phyloP scores from a whole-genome alignment of 1,140 invertebrate species.

The Chionoecetes opilio region DNA sequence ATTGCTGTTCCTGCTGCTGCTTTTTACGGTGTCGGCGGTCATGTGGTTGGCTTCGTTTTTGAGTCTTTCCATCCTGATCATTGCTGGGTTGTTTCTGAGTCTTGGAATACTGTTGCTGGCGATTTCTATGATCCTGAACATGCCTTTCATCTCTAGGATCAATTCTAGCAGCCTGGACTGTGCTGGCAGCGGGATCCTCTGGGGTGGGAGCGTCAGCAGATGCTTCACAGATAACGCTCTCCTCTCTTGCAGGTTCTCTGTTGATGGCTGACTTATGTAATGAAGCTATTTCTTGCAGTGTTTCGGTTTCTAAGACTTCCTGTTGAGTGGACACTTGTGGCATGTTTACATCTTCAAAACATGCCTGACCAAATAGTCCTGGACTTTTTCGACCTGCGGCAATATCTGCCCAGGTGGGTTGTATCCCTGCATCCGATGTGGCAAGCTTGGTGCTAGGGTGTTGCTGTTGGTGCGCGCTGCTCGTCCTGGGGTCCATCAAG shows the following conservation, averaged over 20 bases:
- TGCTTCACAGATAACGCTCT: not conserved
- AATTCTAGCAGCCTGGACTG: slow-evolving; percentile 4
- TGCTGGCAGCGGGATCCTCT: slow-evolving; percentile 1
- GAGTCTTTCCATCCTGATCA: slow-evolving; percentile 67
- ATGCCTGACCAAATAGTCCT: slow-evolving; percentile 64
- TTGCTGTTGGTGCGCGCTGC: slow-evolving; percentile 39
- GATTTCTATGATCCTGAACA: slow-evolving; percentile 63
- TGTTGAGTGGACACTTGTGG: slow-evolving; percentile 50
- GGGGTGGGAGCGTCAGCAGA: not conserved
- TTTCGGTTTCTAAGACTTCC: slow-evolving; percentile 29
- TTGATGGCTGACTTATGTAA: slow-evolving; percentile 61
- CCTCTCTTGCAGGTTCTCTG: slow-evolving; percentile 52
- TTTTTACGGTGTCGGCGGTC: slow-evolving; percentile 70
- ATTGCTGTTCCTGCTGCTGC: slow-evolving; percentile 53
- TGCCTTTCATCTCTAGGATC: slow-evolving; percentile 63
- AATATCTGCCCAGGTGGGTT: slow-evolving; percentile 79
- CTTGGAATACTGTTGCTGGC: slow-evolving; percentile 72
- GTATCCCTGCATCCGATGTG: slow-evolving; percentile 56
- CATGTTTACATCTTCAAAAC: slow-evolving; percentile 34
- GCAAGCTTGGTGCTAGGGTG: not conserved
- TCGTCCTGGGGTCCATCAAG: slow-evolving; percentile 41
- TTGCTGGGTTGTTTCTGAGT: slow-evolving; percentile 51
- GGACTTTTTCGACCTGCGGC: slow-evolving; percentile 81
- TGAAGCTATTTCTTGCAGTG: slow-evolving; percentile 49
- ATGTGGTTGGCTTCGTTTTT: slow-evolving; percentile 41